Evolutionary conservation across 2,113 vertebrate genomes (phyloP), one percentile per base, ranked within the genome.

Genomic region (Megaceryle maxima): DNA sequence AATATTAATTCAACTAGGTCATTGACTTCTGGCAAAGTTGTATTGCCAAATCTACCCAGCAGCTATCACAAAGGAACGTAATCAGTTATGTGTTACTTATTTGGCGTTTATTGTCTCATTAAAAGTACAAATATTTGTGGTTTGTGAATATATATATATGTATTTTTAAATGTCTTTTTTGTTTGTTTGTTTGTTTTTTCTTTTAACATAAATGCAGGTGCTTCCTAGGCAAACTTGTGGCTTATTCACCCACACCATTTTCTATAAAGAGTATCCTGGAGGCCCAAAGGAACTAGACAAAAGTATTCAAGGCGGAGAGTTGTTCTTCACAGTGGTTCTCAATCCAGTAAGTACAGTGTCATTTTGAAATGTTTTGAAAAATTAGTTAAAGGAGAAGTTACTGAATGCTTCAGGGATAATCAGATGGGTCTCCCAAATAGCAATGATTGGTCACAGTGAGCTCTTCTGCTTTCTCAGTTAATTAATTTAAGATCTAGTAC

Each of bases 141-240:
- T 78, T 59, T 68, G 33, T 72, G 29, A 64, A 28, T 43, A 78
- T 53, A 35, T 91, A 63, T 81, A 39, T 44, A 51, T 29, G n/a
- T n/a, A n/a, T n/a, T n/a, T n/a, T 56, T 24, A 20, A 48, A 41
- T 41, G 26, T 37, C 24, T 21, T 14, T 19, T 20, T n/a, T n/a
- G n/a, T n/a, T n/a, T n/a, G n/a, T n/a, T n/a, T n/a, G n/a, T n/a
- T n/a, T n/a, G n/a, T 21, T 14, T 19, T 20, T 28, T 31, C 35
- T 37, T 31, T n/a, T 55, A 13, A 7, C 16, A 28, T 78, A 51
- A 82, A 76, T 96, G 44, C 95, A 99, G 99, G 99, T 99, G 90
- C 99, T 99, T 97, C 99, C 99, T 76, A 98, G 99, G 68, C 99
- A 99, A 97, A 99, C 99, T 2, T 99, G 99, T 92, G 99, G 99